A percentile compares a stretch with the other conserved stretches of the same genome.
phyloP scores from a whole-genome alignment of 2,888 invertebrate species.

The Dicyrtoma fusca region DNA sequence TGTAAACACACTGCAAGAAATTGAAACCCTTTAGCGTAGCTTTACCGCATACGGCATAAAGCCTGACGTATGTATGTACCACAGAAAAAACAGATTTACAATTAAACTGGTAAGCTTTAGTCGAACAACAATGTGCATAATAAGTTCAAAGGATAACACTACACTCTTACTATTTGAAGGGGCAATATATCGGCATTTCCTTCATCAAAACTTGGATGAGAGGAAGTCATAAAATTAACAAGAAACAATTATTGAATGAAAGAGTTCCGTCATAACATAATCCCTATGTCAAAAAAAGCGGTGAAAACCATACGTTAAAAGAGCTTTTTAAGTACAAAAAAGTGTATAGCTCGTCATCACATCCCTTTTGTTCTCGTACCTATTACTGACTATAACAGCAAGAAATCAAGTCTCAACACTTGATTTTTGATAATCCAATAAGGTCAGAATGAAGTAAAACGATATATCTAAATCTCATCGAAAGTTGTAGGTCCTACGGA shows the following conservation, averaged over 20 bases:
- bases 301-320: slow-evolving; percentile 21
- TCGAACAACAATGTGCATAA: too few relatives aligned
- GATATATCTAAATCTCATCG: too few relatives aligned
- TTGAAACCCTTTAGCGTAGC: too few relatives aligned
- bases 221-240: slow-evolving; percentile 41
- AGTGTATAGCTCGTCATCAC: neutral
- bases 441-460: too few relatives aligned
- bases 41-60: too few relatives aligned
- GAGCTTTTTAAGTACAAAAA: neutral
- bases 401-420: too few relatives aligned
- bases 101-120: too few relatives aligned
- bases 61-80: too few relatives aligned
- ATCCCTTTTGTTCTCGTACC: too few relatives aligned
- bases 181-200: slow-evolving; percentile 12
- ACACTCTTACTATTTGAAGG: neutral
- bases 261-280: slow-evolving; percentile 28
- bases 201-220: slow-evolving; percentile 31
- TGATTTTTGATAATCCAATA: neutral
- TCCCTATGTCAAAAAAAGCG: slow-evolving; percentile 21
- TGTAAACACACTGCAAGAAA: neutral
- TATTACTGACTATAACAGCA: too few relatives aligned
- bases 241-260: slow-evolving; percentile 35
- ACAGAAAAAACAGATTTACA: too few relatives aligned
- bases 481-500: too few relatives aligned
- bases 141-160: neutral